Base-by-base conservation (phyloP, 2,888 invertebrate genomes). In the Balanococcus diminutus region DNA sequence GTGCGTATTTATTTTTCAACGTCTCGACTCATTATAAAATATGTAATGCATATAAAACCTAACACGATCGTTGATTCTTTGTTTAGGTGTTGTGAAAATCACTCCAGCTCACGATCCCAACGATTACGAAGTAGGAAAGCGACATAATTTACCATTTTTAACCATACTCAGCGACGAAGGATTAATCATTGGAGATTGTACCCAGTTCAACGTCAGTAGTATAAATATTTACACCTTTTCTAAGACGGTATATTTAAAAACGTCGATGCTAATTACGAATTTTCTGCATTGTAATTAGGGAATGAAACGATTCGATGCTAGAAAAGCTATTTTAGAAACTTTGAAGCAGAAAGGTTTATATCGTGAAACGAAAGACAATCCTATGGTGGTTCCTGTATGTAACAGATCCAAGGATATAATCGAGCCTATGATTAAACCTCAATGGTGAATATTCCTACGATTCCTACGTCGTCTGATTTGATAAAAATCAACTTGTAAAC, bases 81-180 rank as follows among this genome's bases (percentile, higher is more conserved):
- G 16, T 32, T 46, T 88, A 95, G 96, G 99, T 88, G 98, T 98
- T 87, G 99, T 99, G 0, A 99, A 99, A 91, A 96, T 99, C 87
- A 99, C 99, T 0, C 99, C 99, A 0, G 98, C 98, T 1, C 99
- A 99, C 90, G 98, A 99, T 90, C 95, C 94, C 46, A 96, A 96
- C 89, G 99, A 99, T 91, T 99, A 98, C 90, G 98, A 98, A 89
- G 95, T 97, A 72, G 99, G 96, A 51, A 95, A 96, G 89, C 92
- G 98, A 8, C 97, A 98, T 90, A 93, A 94, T 88, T 91, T 99
- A 87, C 94, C 95, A 0, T 95, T 96, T 89, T 92, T 98, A 88
- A 97, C 94, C 51, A 95, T 99, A 86, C 94, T 99, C 87, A 95
- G 96, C 89, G 98, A 98, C 88, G 94, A 95, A 87, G 99, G 99